Evolutionary conservation across 1,140 invertebrate species (phyloP).

Genomic region (Brachionus asplanchnoidis): DNA sequence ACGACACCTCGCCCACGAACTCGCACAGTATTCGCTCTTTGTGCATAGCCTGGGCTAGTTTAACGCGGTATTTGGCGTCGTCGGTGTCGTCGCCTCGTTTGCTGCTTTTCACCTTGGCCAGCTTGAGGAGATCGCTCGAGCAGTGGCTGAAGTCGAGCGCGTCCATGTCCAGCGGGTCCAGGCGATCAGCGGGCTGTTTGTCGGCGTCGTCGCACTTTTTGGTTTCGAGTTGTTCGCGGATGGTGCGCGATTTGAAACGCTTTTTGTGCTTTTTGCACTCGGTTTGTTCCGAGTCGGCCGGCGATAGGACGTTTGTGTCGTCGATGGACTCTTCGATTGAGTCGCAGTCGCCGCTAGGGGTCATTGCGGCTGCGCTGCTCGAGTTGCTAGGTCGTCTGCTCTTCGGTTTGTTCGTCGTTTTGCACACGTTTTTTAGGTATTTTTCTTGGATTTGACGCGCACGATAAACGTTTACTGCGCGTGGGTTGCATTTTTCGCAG

Average conservation of each 20-base stretch:
- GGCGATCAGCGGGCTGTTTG: neutral
- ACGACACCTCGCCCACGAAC: neutral
- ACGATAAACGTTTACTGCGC: neutral
- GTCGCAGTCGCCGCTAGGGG: neutral
- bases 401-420: neutral
- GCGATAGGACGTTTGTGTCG: neutral
- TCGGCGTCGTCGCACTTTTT: neutral
- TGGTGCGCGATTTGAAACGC: neutral
- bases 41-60: neutral
- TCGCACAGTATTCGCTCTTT: slow-evolving; percentile 1
- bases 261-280: neutral
- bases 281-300: neutral
- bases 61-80: neutral
- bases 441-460: slow-evolving; percentile 30
- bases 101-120: neutral
- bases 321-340: neutral
- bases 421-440: neutral
- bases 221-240: neutral
- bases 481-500: slow-evolving; percentile 9
- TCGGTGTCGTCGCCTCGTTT: neutral
- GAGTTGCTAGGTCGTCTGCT: neutral
- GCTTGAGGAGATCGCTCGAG: neutral
- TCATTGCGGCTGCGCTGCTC: neutral
- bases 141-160: neutral
- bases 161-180: neutral